phyloP scores from a whole-genome alignment of 1,140 invertebrate genomes.

The Cotesia chilonis region DNA sequence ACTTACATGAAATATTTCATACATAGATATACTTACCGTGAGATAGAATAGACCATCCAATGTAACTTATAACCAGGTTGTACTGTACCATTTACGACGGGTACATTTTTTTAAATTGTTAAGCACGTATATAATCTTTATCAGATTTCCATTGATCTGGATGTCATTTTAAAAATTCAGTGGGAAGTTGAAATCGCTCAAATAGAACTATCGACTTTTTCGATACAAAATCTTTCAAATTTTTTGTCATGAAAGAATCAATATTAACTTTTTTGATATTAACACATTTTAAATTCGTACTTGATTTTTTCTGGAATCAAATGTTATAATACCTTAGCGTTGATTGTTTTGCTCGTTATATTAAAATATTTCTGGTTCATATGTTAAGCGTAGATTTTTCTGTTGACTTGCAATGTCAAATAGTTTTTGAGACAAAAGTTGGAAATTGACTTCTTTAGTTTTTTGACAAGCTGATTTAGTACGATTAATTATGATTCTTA shows the following conservation, averaged over 20 bases:
- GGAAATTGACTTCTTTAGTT: slow-evolving; percentile 15
- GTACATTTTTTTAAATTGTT: slow-evolving; percentile 17
- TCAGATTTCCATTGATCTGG: slow-evolving; percentile 21
- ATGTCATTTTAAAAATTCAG: slow-evolving; percentile 14
- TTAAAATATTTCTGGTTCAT: slow-evolving; percentile 17
- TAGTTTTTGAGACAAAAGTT: slow-evolving; percentile 23
- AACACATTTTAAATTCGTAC: not conserved
- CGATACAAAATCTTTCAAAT: slow-evolving; percentile 30
- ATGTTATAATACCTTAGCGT: slow-evolving; percentile 22
- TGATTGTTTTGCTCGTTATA: not conserved
- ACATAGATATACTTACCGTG: no score
- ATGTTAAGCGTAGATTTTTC: slow-evolving; percentile 18
- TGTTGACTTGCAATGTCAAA: slow-evolving; percentile 22
- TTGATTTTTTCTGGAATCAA: slow-evolving; percentile 21
- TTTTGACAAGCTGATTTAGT: slow-evolving; percentile 16
- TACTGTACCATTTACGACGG: slow-evolving; percentile 6
- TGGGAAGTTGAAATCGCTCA: not conserved
- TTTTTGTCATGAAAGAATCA: slow-evolving; percentile 1
- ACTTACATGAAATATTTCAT: no score
- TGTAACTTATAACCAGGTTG: no score
- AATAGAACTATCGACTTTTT: slow-evolving; percentile 9
- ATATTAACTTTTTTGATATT: not conserved
- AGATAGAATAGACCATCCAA: no score
- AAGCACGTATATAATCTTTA: slow-evolving; percentile 14
- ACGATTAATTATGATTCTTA: not conserved